Conservation (phyloP, 2,797 vertebrate species). For the Halcyon smyrnensis region DNA sequence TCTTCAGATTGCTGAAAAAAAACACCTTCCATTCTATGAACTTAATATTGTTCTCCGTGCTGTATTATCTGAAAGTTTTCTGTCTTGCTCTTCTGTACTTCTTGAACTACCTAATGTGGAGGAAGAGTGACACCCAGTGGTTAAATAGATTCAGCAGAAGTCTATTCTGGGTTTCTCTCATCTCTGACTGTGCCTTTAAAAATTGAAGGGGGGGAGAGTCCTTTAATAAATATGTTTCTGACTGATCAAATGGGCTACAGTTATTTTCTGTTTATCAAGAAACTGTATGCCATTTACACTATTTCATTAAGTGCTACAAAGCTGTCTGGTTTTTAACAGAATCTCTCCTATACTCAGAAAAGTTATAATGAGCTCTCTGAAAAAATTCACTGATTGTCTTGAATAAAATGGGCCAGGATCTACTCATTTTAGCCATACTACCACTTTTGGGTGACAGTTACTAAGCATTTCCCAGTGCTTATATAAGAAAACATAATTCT, state of each 20-base stretch:
- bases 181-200: neutral
- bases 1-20: neutral
- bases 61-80: neutral
- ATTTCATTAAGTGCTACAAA: neutral
- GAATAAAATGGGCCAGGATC: neutral
- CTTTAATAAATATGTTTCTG: neutral
- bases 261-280: neutral
- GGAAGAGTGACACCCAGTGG: slow-evolving; percentile 78
- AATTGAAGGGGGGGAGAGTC: neutral
- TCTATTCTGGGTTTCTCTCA: neutral
- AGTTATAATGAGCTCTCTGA: neutral
- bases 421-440: neutral
- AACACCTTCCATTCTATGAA: neutral
- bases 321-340: neutral
- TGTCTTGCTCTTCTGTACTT: fast-evolving
- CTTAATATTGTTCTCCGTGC: neutral
- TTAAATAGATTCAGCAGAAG: neutral
- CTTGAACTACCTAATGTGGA: neutral
- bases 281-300: neutral
- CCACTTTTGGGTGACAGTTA: neutral
- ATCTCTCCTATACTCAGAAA: neutral
- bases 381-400: neutral
- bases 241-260: neutral
- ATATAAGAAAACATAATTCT: neutral
- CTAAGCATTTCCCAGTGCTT: neutral